A percentile compares a stretch with the other conserved stretches of the same genome.
Conservation (phyloP, 2,797 vertebrate genomes). For the Rhinella marina region DNA sequence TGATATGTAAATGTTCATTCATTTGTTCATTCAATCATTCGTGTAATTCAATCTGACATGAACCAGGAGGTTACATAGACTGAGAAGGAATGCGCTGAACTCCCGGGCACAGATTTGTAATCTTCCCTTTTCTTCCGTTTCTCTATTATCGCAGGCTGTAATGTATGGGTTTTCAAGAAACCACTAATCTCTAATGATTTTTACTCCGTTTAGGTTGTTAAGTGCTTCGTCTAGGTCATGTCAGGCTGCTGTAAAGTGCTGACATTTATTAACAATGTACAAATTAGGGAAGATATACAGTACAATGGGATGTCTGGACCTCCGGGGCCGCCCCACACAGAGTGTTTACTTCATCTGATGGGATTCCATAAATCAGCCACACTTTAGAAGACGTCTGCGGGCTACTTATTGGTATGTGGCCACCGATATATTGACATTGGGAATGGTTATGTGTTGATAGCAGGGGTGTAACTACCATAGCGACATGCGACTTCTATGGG, state of each 20-base stretch:
- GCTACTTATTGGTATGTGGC: constrained; percentile 19
- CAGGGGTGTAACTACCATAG: too few relatives aligned
- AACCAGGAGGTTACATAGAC: neutral
- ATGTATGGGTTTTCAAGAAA: neutral
- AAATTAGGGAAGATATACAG: neutral
- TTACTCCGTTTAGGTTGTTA: neutral
- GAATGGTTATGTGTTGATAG: constrained; percentile 15
- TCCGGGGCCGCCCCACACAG: neutral
- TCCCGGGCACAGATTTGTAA: neutral
- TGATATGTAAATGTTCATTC: neutral
- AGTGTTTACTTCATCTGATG: constrained; percentile 34
- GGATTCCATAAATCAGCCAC: constrained; percentile 4
- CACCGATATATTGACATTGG: neutral
- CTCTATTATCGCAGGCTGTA: neutral
- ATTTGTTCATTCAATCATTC: neutral
- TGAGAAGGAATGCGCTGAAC: neutral
- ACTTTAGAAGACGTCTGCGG: neutral
- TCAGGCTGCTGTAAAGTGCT: neutral
- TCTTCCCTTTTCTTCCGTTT: neutral
- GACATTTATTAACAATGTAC: constrained; percentile 4
- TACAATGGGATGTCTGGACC: neutral
- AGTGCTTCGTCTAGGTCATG: constrained; percentile 28
- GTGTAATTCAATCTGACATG: neutral
- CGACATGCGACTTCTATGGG: too few relatives aligned
- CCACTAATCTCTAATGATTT: neutral